Conservation (phyloP, 2,797 vertebrate species). For the Trematomus bernacchii region DNA sequence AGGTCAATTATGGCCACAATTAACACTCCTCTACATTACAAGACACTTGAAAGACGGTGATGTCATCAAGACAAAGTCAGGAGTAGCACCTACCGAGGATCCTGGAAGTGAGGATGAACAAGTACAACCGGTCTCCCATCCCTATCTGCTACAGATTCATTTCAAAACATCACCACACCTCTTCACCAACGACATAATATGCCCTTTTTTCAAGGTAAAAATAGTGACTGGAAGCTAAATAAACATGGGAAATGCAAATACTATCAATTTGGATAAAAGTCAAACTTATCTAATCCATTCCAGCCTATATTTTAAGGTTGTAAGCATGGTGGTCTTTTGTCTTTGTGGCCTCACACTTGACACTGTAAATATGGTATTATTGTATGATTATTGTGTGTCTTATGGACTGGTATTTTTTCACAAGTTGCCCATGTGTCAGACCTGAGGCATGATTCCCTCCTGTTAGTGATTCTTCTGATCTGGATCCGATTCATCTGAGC, state of each 20-base stretch:
- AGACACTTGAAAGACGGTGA: not conserved
- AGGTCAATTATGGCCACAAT: not conserved
- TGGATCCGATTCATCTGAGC: constrained; percentile 22
- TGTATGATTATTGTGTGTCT: not conserved
- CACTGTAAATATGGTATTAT: not conserved
- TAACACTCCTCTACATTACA: not conserved
- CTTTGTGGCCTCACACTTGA: not conserved
- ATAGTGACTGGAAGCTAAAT: not conserved
- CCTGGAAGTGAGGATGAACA: not conserved
- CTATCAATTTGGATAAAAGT: too few species aligned
- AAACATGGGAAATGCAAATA: not conserved
- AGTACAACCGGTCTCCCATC: constrained; percentile 44
- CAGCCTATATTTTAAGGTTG: too few species aligned
- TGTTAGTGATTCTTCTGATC: constrained; percentile 8
- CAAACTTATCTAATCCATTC: too few species aligned
- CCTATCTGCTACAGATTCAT: not conserved
- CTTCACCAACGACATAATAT: not conserved
- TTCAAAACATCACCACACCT: constrained; percentile 23
- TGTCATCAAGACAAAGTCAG: not conserved
- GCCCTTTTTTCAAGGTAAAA: fast-evolving
- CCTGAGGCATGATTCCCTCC: not conserved
- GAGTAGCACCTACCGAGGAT: not conserved
- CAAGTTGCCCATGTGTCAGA: constrained; percentile 6
- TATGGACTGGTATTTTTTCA: not conserved
- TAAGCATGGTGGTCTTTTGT: not conserved